Base-by-base conservation (phyloP, 2,113 vertebrate genomes). In the Ictidomys tridecemlineatus region DNA sequence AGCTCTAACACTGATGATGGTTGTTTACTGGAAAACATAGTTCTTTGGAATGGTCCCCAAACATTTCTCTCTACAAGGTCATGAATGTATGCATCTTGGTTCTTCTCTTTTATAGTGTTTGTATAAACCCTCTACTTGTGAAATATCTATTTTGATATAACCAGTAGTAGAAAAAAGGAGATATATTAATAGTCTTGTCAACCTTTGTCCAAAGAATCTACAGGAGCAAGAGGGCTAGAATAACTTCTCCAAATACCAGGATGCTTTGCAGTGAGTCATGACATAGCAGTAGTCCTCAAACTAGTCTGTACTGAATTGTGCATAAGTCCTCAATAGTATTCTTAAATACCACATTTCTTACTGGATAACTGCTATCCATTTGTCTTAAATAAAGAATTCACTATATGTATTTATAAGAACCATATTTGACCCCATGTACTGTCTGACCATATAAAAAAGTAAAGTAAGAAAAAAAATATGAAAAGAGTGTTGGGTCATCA, bases 131-230 rank as follows among this genome's bases (percentile, higher is more conserved):
- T 32, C 30, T 13, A 1, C 76, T 24, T 82, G 45, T 30, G 90
- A 96, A 93, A 24, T 1, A 4, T 88, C 17, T 88, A 28, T 94
- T 96, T 87, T 97, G 18, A 74, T 94, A 94, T 96, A 72, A 88
- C 42, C 42, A 73, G 1, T 72, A 51, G 3, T 26, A 39, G 72
- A 94, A 84, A 89, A 2, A 78, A 51, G 78, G 73, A 85, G 0
- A 53, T 5, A 1, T 37, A 5, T 1, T 73, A 42, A 63, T 96
- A 83, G 42, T 4, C 93, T 97, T 96, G 82, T 93, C n/a, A 85
- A 48, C 65, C 26, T 73, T 67, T 94, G 32, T 95, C n/a, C 69
- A 79, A 94, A 61, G 42, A 96, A 80, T 56, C 80, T 96, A 42
- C n/a, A 95, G 37, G 80, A 96, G 8, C 80, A 72, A n/a, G 58